phyloP scores from a whole-genome alignment of 2,888 invertebrate genomes.

The Atethmia centrago region DNA sequence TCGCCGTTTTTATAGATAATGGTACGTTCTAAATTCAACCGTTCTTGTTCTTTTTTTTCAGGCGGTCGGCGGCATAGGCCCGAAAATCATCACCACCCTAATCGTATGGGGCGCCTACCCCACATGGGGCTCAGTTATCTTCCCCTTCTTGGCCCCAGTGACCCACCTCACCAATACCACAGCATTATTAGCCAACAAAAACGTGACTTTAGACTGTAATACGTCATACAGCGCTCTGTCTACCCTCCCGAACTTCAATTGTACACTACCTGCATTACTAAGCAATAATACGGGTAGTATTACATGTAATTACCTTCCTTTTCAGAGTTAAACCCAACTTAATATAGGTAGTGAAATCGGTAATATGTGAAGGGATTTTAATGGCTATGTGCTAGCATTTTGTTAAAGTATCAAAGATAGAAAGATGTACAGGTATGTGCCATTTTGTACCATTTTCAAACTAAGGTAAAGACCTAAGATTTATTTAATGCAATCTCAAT shows the following conservation, averaged over 20 bases:
- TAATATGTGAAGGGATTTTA: constrained; percentile 18
- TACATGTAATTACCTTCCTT: constrained; percentile 74
- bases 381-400: constrained; percentile 34
- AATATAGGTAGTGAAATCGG: constrained; percentile 37
- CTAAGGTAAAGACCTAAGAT: constrained; percentile 8
- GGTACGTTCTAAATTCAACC: neutral
- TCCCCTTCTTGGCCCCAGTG: constrained; percentile 67
- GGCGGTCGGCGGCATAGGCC: constrained; percentile 94
- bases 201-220: constrained; percentile 67
- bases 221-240: constrained; percentile 57
- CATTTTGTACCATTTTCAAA: constrained; percentile 48
- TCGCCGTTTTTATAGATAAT: too few relatives aligned
- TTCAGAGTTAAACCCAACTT: constrained; percentile 62
- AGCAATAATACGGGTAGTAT: constrained; percentile 68
- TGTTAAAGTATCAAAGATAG: constrained; percentile 16
- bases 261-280: constrained; percentile 68
- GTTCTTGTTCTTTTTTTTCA: constrained; percentile 69
- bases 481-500: constrained; percentile 58
- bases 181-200: constrained; percentile 32
- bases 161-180: neutral
- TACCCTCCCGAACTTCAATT: constrained; percentile 69
- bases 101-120: constrained; percentile 93
- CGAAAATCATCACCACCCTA: constrained; percentile 94
- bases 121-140: constrained; percentile 93
- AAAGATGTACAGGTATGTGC: constrained; percentile 45